Evolutionary conservation across 2,113 vertebrate genomes (phyloP).

Genomic region (Sylvilagus bachmani): DNA sequence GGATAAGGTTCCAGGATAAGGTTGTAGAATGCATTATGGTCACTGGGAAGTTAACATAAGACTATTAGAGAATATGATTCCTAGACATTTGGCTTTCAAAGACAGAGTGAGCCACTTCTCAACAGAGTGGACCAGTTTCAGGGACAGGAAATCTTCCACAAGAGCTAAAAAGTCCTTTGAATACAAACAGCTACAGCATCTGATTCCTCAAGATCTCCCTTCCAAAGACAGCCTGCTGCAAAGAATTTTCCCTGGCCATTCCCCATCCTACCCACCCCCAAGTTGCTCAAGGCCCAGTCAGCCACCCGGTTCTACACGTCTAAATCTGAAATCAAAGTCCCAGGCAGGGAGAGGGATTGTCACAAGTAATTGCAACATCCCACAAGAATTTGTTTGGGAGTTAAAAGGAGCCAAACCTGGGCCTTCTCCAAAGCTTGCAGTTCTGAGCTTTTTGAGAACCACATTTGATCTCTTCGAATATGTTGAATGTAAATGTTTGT

Average conservation of each 20-base stretch:
- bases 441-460: slow-evolving; percentile 73
- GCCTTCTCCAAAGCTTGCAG: slow-evolving; percentile 75
- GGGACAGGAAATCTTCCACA: slow-evolving; percentile 59
- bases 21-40: slow-evolving; percentile 16
- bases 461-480: slow-evolving; percentile 67
- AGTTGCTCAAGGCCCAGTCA: slow-evolving; percentile 62
- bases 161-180: slow-evolving; percentile 63
- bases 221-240: slow-evolving; percentile 54
- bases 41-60: slow-evolving; percentile 51
- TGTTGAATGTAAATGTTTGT: slow-evolving; percentile 63
- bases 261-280: neutral
- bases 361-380: slow-evolving; percentile 83
- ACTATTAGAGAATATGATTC: slow-evolving; percentile 62
- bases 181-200: slow-evolving; percentile 33
- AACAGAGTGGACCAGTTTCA: slow-evolving; percentile 54
- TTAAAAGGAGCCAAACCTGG: slow-evolving; percentile 79
- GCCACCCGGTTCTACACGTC: slow-evolving; percentile 71
- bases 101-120: slow-evolving; percentile 62
- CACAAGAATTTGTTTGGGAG: slow-evolving; percentile 81
- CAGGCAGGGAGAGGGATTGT: slow-evolving; percentile 75
- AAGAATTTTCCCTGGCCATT: slow-evolving; percentile 28
- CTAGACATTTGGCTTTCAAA: slow-evolving; percentile 69
- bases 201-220: slow-evolving; percentile 70
- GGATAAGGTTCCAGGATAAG: slow-evolving; percentile 46
- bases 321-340: slow-evolving; percentile 82